A percentile compares a stretch with the other conserved stretches of the same genome.
These are phyloP conservation scores for Leptinotarsa defecta DNA, from an alignment of 1,140 invertebrate genomes.

Conservation along the genomic window DNA sequence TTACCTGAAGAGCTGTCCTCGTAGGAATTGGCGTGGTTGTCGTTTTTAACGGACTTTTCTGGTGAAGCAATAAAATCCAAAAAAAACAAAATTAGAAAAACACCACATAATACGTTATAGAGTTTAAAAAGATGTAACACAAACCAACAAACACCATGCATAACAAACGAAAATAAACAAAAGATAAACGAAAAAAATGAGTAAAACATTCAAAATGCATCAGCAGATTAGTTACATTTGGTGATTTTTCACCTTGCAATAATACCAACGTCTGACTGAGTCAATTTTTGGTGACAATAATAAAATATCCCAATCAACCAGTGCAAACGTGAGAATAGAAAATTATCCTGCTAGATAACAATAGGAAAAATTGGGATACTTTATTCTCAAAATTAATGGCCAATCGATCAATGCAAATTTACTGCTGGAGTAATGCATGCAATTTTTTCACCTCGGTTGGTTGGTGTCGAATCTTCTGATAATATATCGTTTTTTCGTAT, in stretches of 20 bases:
- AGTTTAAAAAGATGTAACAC: slow-evolving; percentile 32
- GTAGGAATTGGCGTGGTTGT: slow-evolving; percentile 46
- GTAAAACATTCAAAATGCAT: no score
- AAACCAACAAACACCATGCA: slow-evolving; percentile 38
- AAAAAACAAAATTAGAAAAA: slow-evolving; percentile 9
- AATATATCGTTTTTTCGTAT: background rate
- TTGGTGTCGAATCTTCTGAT: slow-evolving; percentile 37
- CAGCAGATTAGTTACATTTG: no score
- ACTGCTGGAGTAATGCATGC: background rate
- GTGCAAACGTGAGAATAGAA: background rate
- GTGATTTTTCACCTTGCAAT: no score
- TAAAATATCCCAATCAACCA: background rate
- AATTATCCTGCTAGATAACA: background rate
- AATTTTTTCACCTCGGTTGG: slow-evolving; percentile 34
- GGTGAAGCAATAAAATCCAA: slow-evolving; percentile 33
- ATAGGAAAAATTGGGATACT: background rate
- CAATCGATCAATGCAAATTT: no score
- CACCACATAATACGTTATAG: background rate
- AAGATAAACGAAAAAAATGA: background rate
- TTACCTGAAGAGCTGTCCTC: slow-evolving; percentile 54
- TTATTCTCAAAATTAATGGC: no score
- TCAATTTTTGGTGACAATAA: no score
- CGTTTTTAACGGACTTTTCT: slow-evolving; percentile 48
- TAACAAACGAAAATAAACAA: slow-evolving; percentile 3
- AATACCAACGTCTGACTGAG: no score